Evolutionary conservation across 2,888 invertebrate species (phyloP).

Genomic region (Cheiracanthium punctorium): DNA sequence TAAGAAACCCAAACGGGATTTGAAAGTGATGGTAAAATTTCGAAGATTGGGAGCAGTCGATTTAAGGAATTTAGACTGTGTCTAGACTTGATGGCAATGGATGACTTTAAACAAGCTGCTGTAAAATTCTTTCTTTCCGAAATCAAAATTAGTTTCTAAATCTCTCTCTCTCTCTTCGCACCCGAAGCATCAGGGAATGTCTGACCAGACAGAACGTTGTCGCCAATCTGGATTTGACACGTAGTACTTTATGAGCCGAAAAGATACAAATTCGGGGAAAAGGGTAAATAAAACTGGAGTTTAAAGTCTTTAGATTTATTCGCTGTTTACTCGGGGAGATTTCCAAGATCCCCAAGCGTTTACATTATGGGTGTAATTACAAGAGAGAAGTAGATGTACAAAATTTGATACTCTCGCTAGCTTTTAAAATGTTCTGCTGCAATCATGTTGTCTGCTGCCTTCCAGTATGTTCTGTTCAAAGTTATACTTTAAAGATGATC

Average conservation of each 20-base stretch:
- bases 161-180: background rate
- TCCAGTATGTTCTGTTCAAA: too few species aligned
- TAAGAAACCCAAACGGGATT: background rate
- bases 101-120: background rate
- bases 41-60: background rate
- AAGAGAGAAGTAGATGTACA: too few species aligned
- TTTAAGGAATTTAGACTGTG: background rate
- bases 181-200: background rate
- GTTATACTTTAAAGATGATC: too few species aligned
- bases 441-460: too few species aligned
- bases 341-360: too few species aligned
- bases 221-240: background rate
- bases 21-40: background rate
- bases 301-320: too few species aligned
- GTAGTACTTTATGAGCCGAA: background rate
- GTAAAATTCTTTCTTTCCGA: background rate
- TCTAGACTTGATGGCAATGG: background rate
- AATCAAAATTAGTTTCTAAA: slow-evolving; percentile 17
- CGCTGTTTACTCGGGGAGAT: too few species aligned
- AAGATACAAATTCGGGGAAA: background rate
- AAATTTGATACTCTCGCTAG: too few species aligned
- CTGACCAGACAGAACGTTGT: background rate
- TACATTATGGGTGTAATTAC: too few species aligned
- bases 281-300: background rate
- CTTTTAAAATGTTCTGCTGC: too few species aligned